phyloP scores from a whole-genome alignment of 1,140 invertebrate genomes.

The Ceratina australensis region DNA sequence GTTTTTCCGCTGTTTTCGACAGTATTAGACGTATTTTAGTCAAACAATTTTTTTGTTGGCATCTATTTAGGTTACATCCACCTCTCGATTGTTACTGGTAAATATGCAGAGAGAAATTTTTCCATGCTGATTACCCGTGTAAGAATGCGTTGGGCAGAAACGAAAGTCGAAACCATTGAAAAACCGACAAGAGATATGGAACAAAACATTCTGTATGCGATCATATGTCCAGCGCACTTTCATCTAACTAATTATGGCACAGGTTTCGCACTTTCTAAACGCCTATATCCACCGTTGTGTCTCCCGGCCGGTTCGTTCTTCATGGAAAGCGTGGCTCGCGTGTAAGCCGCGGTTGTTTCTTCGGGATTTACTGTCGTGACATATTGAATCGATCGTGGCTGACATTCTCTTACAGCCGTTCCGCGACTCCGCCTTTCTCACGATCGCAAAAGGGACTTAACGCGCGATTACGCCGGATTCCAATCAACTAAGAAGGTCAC shows the following conservation, averaged over 20 bases:
- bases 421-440: slow-evolving; percentile 16
- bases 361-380: slow-evolving; percentile 6
- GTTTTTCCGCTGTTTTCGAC: too few species aligned
- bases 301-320: background rate
- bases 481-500: slow-evolving; percentile 13
- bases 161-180: background rate
- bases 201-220: background rate
- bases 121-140: too few species aligned
- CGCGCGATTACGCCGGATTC: slow-evolving; percentile 21
- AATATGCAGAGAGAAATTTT: too few species aligned
- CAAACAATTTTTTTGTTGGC: too few species aligned
- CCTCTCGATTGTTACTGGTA: too few species aligned
- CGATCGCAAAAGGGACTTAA: slow-evolving; percentile 8
- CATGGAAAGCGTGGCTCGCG: too few species aligned
- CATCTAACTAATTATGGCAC: slow-evolving; percentile 15
- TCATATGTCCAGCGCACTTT: background rate
- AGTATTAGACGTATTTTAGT: too few species aligned
- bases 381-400: background rate
- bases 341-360: background rate
- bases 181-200: background rate
- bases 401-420: slow-evolving; percentile 8
- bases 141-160: background rate
- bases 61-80: too few species aligned
- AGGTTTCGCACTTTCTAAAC: slow-evolving; percentile 16
- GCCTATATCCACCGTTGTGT: background rate